Conservation (phyloP, 2,888 invertebrate genomes). For the Piscicola geometra region DNA sequence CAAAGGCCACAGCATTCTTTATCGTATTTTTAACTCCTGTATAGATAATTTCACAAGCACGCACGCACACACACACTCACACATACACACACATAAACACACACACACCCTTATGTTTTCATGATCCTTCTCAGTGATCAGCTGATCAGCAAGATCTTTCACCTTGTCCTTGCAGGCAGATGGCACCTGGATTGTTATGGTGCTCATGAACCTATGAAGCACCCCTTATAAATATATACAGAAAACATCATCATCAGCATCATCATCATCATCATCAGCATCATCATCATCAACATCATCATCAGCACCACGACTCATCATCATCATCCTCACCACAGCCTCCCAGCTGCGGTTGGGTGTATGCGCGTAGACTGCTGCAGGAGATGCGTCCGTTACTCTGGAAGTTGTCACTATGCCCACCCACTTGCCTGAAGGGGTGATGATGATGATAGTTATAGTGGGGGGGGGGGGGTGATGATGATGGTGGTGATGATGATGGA, state of each 20-base stretch:
- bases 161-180: background rate
- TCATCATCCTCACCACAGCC: slow-evolving; percentile 7
- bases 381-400: slow-evolving; percentile 54
- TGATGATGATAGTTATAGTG: background rate
- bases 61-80: too few species aligned
- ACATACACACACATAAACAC: too few species aligned
- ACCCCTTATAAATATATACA: too few species aligned
- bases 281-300: too few species aligned
- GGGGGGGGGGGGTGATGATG: background rate
- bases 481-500: slow-evolving; percentile 2
- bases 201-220: too few species aligned
- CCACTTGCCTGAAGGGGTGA: slow-evolving; percentile 45
- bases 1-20: too few species aligned
- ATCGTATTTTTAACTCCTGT: too few species aligned
- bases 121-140: slow-evolving; percentile 19
- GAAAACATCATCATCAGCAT: too few species aligned
- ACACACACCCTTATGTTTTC: slow-evolving; percentile 28
- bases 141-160: slow-evolving; percentile 32
- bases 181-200: too few species aligned
- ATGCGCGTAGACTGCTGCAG: slow-evolving; percentile 51
- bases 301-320: too few species aligned
- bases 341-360: slow-evolving; percentile 51
- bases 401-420: slow-evolving; percentile 53
- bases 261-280: too few species aligned
- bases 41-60: background rate